Conservation (phyloP, 2,797 vertebrate genomes). For the Sciurus carolinensis region DNA sequence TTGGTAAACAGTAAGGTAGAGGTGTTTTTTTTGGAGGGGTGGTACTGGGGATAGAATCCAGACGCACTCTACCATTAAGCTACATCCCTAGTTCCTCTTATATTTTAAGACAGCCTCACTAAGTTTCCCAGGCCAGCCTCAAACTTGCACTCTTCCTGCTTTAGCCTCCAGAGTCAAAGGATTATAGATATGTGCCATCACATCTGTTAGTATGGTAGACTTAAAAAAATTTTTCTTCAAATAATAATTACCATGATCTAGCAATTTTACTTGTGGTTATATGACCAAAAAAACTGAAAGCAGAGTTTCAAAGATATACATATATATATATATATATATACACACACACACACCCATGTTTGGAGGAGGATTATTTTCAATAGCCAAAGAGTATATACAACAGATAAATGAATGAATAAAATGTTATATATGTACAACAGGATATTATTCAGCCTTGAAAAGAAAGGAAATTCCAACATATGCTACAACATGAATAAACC, state of each 20-base stretch:
- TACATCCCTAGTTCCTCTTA: too few relatives aligned
- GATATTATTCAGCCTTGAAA: slow-evolving; percentile 58
- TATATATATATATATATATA: neutral
- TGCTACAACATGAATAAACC: slow-evolving; percentile 18
- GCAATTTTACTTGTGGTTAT: slow-evolving; percentile 45
- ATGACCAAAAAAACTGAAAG: neutral
- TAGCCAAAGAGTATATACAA: neutral
- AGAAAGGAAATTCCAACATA: slow-evolving; percentile 14
- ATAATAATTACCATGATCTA: slow-evolving; percentile 16
- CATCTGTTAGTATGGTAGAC: neutral
- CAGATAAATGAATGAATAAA: neutral
- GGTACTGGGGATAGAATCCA: too few relatives aligned
- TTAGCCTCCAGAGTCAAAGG: too few relatives aligned
- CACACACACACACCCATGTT: neutral
- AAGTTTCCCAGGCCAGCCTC: too few relatives aligned
- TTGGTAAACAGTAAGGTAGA: neutral
- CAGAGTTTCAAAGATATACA: neutral
- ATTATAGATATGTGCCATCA: too few relatives aligned
- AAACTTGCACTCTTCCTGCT: too few relatives aligned
- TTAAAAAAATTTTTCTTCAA: neutral
- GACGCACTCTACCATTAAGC: too few relatives aligned
- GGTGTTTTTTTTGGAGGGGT: too few relatives aligned
- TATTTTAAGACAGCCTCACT: too few relatives aligned
- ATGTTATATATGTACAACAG: neutral
- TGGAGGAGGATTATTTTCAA: neutral